Evolutionary conservation across 2,113 vertebrate species (phyloP).

Genomic region (Amblyopsis rosae): DNA sequence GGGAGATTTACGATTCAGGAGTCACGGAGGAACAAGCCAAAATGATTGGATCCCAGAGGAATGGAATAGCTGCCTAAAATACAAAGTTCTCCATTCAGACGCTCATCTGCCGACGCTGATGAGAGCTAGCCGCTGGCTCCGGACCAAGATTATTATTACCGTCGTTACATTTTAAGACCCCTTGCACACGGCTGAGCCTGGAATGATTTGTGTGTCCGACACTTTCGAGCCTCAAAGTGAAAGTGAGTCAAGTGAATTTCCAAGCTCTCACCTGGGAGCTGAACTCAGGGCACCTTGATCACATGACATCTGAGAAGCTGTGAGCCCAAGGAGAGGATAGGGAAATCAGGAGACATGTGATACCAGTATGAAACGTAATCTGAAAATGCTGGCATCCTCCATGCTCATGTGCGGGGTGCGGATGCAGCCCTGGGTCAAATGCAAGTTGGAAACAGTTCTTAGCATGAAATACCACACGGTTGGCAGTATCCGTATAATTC

Average conservation of each 20-base stretch:
- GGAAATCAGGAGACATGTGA: conserved; percentile 41
- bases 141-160: conserved; percentile 31
- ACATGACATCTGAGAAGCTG: conserved; percentile 44
- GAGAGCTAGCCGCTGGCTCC: conserved; percentile 24
- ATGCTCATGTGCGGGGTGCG: not conserved
- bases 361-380: conserved; percentile 28
- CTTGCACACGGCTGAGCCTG: conserved; percentile 35
- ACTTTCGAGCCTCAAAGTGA: conserved; percentile 36
- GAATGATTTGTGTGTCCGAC: conserved; percentile 36
- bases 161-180: conserved; percentile 30
- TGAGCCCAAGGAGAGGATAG: not conserved
- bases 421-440: not conserved
- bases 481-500: not conserved
- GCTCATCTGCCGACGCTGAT: conserved; percentile 33
- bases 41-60: not conserved
- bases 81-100: conserved; percentile 33
- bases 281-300: conserved; percentile 34
- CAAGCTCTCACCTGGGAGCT: conserved; percentile 41
- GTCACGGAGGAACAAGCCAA: not conserved
- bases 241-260: conserved; percentile 38
- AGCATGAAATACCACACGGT: not conserved
- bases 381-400: conserved; percentile 6
- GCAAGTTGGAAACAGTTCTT: conserved; percentile 6
- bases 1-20: conserved; percentile 7
- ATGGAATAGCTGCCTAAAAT: conserved; percentile 12